Percentiles rank a stretch among this genome's conserved stretches.
These are phyloP conservation scores for Apotomis betuletana DNA, from an alignment of 2,888 invertebrate species.

Conservation along the genomic window DNA sequence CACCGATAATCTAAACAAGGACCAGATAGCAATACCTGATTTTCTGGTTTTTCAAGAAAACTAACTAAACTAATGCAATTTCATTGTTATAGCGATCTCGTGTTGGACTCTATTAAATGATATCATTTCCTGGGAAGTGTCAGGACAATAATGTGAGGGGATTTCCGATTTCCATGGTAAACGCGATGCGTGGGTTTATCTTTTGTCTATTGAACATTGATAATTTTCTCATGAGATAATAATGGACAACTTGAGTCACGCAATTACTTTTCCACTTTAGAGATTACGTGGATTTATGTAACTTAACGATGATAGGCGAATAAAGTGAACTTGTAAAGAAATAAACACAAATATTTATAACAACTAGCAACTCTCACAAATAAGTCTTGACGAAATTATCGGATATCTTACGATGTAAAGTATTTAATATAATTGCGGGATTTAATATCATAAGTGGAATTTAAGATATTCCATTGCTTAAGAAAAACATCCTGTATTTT, in stretches of 20 bases:
- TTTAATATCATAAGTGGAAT: no score
- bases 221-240: slow-evolving; percentile 71
- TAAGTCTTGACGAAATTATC: no score
- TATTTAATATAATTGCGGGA: no score
- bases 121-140: slow-evolving; percentile 68
- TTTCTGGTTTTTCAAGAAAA: slow-evolving; percentile 73
- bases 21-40: slow-evolving; percentile 60
- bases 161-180: slow-evolving; percentile 77
- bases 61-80: slow-evolving; percentile 64
- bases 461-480: no score
- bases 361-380: neutral
- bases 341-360: neutral
- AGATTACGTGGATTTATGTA: slow-evolving; percentile 17
- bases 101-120: slow-evolving; percentile 54
- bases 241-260: slow-evolving; percentile 61
- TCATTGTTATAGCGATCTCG: slow-evolving; percentile 60
- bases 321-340: neutral
- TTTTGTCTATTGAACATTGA: slow-evolving; percentile 61
- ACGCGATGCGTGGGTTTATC: slow-evolving; percentile 58
- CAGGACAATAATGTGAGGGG: slow-evolving; percentile 70
- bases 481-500: no score
- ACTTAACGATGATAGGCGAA: neutral
- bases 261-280: slow-evolving; percentile 47
- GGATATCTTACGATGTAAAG: no score
- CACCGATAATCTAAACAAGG: slow-evolving; percentile 67